Evolutionary conservation across 2,888 invertebrate genomes (phyloP), one percentile per base, ranked within the genome.

Genomic region (Allophyes oxyacanthae): DNA sequence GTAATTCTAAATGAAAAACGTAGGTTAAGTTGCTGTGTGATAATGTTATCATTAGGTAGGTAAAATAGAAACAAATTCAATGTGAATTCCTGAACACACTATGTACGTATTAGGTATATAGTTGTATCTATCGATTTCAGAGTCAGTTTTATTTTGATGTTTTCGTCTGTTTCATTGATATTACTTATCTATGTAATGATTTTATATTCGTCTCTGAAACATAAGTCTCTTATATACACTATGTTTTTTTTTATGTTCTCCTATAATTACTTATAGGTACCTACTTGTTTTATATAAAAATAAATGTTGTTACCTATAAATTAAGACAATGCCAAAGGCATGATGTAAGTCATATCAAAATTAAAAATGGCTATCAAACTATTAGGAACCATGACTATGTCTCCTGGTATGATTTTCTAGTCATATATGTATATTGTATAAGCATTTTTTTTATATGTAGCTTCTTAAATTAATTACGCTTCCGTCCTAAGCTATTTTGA

Each of bases 301-400:
- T 60, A 37, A 64, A 43, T 60, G 48, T 49, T 62, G 28, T 68
- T 49, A 61, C n/a, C 32, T 62, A 45, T 52, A 50, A 52, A 64
- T 51, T 68, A 68, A 61, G 64, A 59, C 45, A 69, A 71, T 79
- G 87, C 87, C 87, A 82, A 87, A 87, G 86, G 87, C 87, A 81
- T 34, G 43, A 59, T 72, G 56, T 78, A 84, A 82, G 72, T 84
- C 89, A 88, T 89, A 89, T 89, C 88, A 88, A 72, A 68, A 64
- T 62, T 63, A 61, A 75, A 67, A 71, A 66, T 44, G 66, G 43
- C 58, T 66, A 49, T 64, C 14, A 51, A 58, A 54, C 45, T 58
- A 36, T 56, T 45, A 64, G 57, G 42, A 45, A 37, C 11, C 34
- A 15, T 57, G 26, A 44, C 30, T 54, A 36, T 15, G n/a, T 57